Evolutionary conservation across 2,113 vertebrate genomes (phyloP).

Genomic region (Ramphastos sulfuratus): DNA sequence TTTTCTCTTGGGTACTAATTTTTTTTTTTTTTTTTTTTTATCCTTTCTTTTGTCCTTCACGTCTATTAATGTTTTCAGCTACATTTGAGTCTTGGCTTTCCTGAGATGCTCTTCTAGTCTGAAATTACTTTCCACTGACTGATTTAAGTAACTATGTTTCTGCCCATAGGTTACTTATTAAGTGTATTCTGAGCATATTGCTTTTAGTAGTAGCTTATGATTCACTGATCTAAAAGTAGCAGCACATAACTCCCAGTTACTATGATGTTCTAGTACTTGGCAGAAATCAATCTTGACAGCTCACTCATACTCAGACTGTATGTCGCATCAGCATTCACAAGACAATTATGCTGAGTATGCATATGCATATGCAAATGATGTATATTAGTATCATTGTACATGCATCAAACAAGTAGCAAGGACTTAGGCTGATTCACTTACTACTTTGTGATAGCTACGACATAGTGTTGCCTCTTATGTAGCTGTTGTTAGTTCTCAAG

Average conservation of each 20-base stretch:
- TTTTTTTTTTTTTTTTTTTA: not conserved
- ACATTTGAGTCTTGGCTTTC: not conserved
- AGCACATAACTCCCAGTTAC: not conserved
- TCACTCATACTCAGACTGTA: not conserved
- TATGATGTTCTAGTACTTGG: not conserved
- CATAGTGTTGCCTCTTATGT: rapidly evolving
- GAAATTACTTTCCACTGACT: not conserved
- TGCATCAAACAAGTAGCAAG: not conserved
- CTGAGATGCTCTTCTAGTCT: too few species aligned
- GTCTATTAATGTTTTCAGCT: not conserved
- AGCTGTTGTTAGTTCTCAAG: not conserved
- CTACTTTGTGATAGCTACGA: not conserved
- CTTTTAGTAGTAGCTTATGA: not conserved
- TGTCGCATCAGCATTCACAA: not conserved
- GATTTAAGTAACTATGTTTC: not conserved
- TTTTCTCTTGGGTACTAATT: not conserved
- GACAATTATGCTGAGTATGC: not conserved
- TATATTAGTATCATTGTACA: not conserved
- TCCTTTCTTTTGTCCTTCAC: not conserved
- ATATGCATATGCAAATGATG: not conserved
- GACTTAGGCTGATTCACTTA: not conserved
- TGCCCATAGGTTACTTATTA: not conserved
- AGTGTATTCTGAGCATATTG: not conserved
- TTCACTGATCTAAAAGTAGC: not conserved
- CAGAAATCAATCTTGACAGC: conserved; percentile 4